Conservation (phyloP, 1,140 invertebrate genomes). For the Calephelis nemesis region DNA sequence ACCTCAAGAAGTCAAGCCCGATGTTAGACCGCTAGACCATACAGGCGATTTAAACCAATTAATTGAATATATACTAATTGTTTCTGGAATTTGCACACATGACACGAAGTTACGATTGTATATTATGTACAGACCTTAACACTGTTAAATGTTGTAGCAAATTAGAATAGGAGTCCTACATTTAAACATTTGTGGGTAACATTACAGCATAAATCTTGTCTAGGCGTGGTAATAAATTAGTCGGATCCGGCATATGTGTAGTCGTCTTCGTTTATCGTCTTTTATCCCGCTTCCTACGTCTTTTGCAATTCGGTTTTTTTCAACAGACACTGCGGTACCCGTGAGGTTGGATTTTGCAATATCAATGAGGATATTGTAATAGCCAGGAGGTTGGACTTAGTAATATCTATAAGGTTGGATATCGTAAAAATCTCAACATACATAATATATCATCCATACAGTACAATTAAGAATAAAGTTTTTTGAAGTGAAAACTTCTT, state of each 20-base stretch:
- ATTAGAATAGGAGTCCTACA: conserved; percentile 1
- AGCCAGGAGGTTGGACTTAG: no score
- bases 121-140: background rate
- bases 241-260: conserved; percentile 6
- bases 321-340: no score
- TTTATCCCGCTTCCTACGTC: background rate
- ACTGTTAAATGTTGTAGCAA: conserved; percentile 5
- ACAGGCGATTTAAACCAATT: no score
- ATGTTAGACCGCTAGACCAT: no score
- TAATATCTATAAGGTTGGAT: no score
- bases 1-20: no score
- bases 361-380: no score
- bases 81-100: background rate
- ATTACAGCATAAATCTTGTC: conserved; percentile 10
- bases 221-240: conserved; percentile 15
- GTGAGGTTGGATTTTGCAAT: no score
- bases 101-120: background rate
- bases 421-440: no score
- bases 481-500: no score
- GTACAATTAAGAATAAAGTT: no score
- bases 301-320: background rate
- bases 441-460: no score
- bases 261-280: background rate
- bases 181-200: conserved; percentile 16
- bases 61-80: background rate